A percentile compares a stretch with the other conserved stretches of the same genome.
Evolutionary conservation across 2,797 vertebrate genomes (phyloP).

Genomic region (Caiman crocodilus): DNA sequence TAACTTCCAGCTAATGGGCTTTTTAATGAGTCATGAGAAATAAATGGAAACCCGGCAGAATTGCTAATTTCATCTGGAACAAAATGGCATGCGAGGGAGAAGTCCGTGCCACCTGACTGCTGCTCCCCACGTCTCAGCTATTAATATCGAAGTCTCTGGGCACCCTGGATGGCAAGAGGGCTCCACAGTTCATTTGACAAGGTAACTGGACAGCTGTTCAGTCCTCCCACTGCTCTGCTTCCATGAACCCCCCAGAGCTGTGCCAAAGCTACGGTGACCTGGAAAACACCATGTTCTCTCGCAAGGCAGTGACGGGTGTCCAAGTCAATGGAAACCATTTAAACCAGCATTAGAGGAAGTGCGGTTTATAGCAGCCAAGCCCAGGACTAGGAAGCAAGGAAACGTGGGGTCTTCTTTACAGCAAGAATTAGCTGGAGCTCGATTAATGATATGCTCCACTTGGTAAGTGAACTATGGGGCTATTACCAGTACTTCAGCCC

Average conservation of each 20-base stretch:
- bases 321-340: background rate
- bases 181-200: background rate
- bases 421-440: background rate
- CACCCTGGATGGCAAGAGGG: background rate
- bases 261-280: background rate
- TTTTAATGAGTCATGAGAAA: slow-evolving; percentile 4
- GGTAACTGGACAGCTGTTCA: background rate
- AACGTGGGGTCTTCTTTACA: too few relatives aligned
- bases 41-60: background rate
- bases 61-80: background rate
- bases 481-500: background rate
- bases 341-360: background rate
- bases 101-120: background rate
- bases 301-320: background rate
- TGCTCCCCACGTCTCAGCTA: background rate
- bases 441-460: background rate
- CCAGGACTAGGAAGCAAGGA: background rate
- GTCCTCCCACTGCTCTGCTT: background rate
- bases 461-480: background rate
- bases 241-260: background rate
- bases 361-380: background rate
- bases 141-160: background rate
- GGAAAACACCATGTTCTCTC: background rate
- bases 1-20: slow-evolving; percentile 27
- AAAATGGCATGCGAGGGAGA: background rate